These are phyloP conservation scores for Xerus inauris DNA, from an alignment of 2,113 vertebrate species.

Conservation along the genomic window DNA sequence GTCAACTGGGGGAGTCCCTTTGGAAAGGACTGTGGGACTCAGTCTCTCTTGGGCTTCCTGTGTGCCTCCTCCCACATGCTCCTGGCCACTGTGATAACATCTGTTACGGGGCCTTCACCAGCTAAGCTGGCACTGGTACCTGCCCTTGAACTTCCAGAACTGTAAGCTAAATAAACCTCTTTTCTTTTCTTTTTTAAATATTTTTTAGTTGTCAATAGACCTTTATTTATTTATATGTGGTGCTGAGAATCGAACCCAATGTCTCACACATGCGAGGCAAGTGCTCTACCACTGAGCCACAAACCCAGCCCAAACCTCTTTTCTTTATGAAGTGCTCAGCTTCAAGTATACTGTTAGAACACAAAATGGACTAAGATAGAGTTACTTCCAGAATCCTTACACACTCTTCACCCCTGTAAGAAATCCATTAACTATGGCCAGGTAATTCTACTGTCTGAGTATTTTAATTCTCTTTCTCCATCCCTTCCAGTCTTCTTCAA, in stretches of 20 bases:
- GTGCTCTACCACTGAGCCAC: no score
- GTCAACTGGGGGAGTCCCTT: background rate
- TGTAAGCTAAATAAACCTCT: no score
- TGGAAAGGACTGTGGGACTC: no score
- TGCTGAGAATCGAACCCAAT: no score
- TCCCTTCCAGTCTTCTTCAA: background rate
- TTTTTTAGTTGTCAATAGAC: no score
- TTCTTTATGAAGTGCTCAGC: background rate
- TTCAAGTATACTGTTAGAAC: background rate
- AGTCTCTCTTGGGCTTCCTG: background rate
- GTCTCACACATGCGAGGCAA: no score
- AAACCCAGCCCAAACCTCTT: no score
- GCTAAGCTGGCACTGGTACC: background rate
- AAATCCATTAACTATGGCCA: background rate
- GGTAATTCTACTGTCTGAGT: background rate
- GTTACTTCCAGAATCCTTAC: background rate
- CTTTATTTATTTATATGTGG: no score
- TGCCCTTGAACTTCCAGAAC: background rate
- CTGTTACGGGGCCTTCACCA: background rate
- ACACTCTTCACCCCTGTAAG: background rate
- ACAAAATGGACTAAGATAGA: background rate
- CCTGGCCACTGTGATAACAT: background rate
- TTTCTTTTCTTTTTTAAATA: no score
- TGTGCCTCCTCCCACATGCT: background rate
- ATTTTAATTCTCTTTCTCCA: background rate